Conservation (phyloP, 2,888 invertebrate genomes). For the Thymelicus acteon region DNA sequence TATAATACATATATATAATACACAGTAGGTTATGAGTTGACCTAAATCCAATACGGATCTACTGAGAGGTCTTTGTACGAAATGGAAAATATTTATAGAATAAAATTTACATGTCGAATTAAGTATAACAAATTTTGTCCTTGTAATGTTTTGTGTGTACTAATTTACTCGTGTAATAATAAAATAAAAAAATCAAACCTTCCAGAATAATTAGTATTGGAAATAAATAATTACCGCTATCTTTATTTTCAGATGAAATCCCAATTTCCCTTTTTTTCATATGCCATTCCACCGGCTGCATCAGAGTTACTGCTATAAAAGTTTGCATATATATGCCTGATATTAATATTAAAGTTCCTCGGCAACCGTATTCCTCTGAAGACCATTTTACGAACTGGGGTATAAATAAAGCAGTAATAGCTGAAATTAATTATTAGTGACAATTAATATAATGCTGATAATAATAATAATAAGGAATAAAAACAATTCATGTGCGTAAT, state of each 20-base stretch:
- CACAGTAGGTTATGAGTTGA: too few relatives aligned
- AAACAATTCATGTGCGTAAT: too few relatives aligned
- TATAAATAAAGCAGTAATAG: conserved; percentile 83
- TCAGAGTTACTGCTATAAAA: conserved; percentile 86
- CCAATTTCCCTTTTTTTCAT: conserved; percentile 61
- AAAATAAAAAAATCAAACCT: background rate
- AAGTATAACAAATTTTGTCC: too few relatives aligned
- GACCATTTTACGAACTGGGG: conserved; percentile 86
- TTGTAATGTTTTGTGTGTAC: too few relatives aligned
- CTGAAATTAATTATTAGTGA: conserved; percentile 60
- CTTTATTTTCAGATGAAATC: conserved; percentile 43
- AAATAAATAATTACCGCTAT: conserved; percentile 45
- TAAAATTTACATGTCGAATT: too few relatives aligned
- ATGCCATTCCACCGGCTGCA: conserved; percentile 89
- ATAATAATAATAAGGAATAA: too few relatives aligned
- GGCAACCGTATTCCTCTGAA: conserved; percentile 85
- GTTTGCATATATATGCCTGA: conserved; percentile 86
- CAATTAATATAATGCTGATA: too few relatives aligned
- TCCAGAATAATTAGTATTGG: background rate
- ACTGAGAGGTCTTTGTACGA: too few relatives aligned
- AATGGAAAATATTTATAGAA: too few relatives aligned
- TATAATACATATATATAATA: too few relatives aligned
- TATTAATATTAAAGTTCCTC: conserved; percentile 86
- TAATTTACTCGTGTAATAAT: too few relatives aligned
- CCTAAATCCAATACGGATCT: too few relatives aligned